Evolutionary conservation across 1,140 invertebrate genomes (phyloP), one percentile per base, ranked within the genome.

Genomic region (Drosophila funebris): DNA sequence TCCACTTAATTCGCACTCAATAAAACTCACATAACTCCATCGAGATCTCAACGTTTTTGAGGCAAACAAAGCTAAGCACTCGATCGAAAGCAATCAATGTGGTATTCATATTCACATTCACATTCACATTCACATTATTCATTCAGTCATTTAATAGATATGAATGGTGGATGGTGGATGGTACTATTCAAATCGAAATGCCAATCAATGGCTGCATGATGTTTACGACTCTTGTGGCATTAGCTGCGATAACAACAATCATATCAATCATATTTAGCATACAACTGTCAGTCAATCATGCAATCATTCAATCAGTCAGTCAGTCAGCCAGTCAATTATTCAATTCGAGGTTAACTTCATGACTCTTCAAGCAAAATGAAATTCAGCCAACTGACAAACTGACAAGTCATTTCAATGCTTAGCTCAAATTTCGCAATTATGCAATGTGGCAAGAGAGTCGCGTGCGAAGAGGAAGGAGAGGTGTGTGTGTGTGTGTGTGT

Each of bases 181-280:
- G 16, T 37, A 39, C 64, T 64, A 39, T 71, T 64, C 31, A 37
- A 56, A 37, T 46, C 14, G n/a, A 31, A 53, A 66, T 71, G 52
- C 61, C 61, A 75, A 72, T 75, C 73, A 75, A 66, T 33, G 44
- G n/a, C 31, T 44, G 39, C 61, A 66, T 68, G 74, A 73, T 73
- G 62, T 68, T 73, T 62, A 56, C 41, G 31, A 68, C 29, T 43
- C 18, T 62, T 29, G 48, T 41, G 68, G 68, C 68, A 71, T 66
- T 71, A 64, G 60, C 57, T 43, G 20, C 57, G 13, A 13, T 18
- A 54, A 46, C 37, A 57, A 66, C 63, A 68, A 63, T 69, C 48
- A 39, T 77, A 87, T 85, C 82, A 87, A 85, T 85, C 81, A 85
- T 77, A 66, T 85, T 85, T 85, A 78, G 68, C 82, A 81, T 81